Evolutionary conservation across 2,113 vertebrate species (phyloP).

Genomic region (Actenoides hombroni): DNA sequence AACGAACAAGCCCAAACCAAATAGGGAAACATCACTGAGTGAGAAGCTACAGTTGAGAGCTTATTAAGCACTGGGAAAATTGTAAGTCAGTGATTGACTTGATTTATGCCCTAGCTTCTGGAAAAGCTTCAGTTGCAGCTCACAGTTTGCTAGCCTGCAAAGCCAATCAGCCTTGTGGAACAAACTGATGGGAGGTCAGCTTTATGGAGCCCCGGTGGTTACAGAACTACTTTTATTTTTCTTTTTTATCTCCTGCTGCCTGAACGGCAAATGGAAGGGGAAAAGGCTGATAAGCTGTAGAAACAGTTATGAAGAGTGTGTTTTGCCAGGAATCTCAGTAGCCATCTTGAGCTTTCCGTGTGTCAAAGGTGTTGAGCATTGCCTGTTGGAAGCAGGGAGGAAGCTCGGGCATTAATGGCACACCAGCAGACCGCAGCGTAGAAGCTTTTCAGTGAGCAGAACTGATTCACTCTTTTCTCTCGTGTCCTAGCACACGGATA

Average conservation of each 20-base stretch:
- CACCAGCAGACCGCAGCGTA: accelerated
- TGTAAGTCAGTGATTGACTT: neutral
- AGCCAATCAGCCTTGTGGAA: neutral
- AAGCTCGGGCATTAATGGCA: neutral
- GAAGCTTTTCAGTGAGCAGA: neutral
- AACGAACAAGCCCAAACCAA: neutral
- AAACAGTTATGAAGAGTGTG: neutral
- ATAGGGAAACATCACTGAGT: neutral
- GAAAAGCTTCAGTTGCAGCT: neutral
- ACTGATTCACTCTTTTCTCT: neutral
- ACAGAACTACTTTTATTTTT: neutral
- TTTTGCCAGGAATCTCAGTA: neutral
- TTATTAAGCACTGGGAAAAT: neutral
- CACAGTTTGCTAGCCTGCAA: neutral
- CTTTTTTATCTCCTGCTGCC: neutral
- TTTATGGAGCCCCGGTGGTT: neutral
- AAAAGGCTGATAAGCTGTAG: neutral
- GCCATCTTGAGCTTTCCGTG: neutral
- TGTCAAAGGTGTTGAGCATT: neutral
- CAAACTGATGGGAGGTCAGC: neutral
- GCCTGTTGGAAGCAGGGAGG: neutral
- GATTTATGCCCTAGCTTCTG: neutral
- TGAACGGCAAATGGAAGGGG: neutral
- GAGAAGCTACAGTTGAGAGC: neutral
- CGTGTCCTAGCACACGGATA: neutral